A percentile compares a stretch with the other conserved stretches of the same genome.
Evolutionary conservation across 2,113 vertebrate genomes (phyloP).

Genomic region (Hyaena hyaena): DNA sequence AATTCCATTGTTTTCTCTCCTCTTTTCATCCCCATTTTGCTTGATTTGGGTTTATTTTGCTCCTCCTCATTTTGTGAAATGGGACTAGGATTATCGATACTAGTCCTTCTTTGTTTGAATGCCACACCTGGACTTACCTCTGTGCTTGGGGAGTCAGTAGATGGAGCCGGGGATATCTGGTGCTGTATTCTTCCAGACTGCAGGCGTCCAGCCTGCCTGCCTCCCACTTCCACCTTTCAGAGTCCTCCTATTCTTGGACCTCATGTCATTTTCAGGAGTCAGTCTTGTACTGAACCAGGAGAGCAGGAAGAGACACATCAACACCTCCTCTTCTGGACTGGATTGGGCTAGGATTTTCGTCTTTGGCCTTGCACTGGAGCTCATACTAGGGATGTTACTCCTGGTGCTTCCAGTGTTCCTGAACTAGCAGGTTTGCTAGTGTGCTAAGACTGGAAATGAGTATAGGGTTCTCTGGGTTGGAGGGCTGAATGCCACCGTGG

Average conservation of each 20-base stretch:
- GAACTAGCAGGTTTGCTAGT: background rate
- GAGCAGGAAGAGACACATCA: background rate
- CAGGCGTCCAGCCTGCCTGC: background rate
- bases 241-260: background rate
- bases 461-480: background rate
- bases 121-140: background rate
- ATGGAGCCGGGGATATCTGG: background rate
- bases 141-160: background rate
- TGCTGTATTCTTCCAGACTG: background rate
- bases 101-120: background rate
- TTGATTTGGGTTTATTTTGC: background rate
- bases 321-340: background rate
- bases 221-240: background rate
- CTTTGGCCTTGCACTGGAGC: background rate
- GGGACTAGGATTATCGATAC: background rate
- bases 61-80: background rate
- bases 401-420: background rate
- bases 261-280: background rate
- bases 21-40: background rate
- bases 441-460: background rate
- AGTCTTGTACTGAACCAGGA: background rate
- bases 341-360: background rate
- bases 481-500: background rate
- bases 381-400: background rate
- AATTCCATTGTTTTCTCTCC: background rate